These are phyloP conservation scores for Dolichoris vasculosae DNA, from an alignment of 1,140 invertebrate species.

Conservation along the genomic window DNA sequence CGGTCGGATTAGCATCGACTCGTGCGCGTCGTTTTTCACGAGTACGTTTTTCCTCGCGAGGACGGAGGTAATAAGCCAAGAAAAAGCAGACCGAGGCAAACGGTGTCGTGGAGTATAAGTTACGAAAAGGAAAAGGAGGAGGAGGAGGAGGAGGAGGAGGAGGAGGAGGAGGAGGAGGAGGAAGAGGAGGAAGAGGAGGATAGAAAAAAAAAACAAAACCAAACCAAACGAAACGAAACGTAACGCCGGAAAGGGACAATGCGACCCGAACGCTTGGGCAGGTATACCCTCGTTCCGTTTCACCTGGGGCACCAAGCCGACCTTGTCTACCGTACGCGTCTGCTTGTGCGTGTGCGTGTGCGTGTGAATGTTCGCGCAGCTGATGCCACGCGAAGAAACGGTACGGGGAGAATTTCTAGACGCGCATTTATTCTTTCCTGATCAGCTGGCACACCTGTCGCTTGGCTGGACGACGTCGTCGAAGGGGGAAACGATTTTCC, in stretches of 20 bases:
- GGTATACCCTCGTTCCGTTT: neutral
- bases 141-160: too few species aligned
- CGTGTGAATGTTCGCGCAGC: conserved; percentile 4
- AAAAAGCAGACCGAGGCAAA: neutral
- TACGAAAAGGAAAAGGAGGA: neutral
- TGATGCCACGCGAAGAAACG: conserved; percentile 25
- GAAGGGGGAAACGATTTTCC: conserved; percentile 1
- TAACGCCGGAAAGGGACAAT: neutral
- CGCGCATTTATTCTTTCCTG: neutral
- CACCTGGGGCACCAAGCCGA: conserved; percentile 43
- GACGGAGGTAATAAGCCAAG: neutral
- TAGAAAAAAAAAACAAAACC: too few species aligned
- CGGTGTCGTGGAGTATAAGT: neutral
- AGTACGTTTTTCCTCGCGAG: too few species aligned
- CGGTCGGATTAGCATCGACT: neutral
- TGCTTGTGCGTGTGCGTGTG: neutral
- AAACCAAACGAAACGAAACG: too few species aligned
- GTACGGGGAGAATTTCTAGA: neutral
- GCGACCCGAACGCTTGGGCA: neutral
- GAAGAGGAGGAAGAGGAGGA: too few species aligned
- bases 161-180: too few species aligned
- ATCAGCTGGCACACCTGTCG: conserved; percentile 51
- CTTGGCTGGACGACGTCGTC: neutral
- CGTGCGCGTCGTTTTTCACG: too few species aligned
- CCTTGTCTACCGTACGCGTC: conserved; percentile 27